A percentile compares a stretch with the other conserved stretches of the same genome.
Conservation (phyloP, 2,113 vertebrate genomes). For the Diglossa brunneiventris region DNA sequence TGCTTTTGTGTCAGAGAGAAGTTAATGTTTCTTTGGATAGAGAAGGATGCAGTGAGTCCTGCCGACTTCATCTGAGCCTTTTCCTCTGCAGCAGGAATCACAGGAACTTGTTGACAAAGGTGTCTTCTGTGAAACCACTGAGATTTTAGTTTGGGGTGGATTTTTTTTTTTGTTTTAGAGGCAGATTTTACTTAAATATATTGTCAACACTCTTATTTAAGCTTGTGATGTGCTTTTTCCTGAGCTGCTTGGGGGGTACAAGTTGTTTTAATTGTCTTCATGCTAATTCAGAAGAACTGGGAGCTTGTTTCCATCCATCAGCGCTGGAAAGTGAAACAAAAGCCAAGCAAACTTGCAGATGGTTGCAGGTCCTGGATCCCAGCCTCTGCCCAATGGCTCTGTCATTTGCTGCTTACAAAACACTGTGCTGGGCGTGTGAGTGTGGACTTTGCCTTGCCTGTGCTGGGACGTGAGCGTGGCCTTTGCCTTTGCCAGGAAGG, state of each 20-base stretch:
- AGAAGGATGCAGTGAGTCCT: not conserved
- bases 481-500: not conserved
- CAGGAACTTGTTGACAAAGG: constrained; percentile 13
- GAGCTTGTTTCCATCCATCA: constrained; percentile 23
- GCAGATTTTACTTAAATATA: constrained; percentile 8
- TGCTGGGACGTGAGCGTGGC: not conserved
- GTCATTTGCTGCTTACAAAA: not conserved
- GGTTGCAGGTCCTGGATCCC: constrained; percentile 46
- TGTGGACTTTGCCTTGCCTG: not conserved
- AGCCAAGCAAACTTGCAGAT: constrained; percentile 46
- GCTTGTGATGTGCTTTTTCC: not conserved
- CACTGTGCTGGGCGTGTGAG: not conserved
- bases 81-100: not conserved
- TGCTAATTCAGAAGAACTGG: constrained; percentile 17
- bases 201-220: not conserved
- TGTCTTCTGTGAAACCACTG: not conserved
- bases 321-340: not conserved
- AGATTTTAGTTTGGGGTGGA: not conserved
- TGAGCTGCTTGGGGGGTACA: not conserved
- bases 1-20: not conserved
- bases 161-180: not conserved
- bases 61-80: not conserved
- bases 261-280: constrained; percentile 56
- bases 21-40: not conserved
- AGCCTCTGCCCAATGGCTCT: not conserved